A percentile compares a stretch with the other conserved stretches of the same genome.
Evolutionary conservation across 2,113 vertebrate species (phyloP).

Genomic region (Ariopsis seemanni): DNA sequence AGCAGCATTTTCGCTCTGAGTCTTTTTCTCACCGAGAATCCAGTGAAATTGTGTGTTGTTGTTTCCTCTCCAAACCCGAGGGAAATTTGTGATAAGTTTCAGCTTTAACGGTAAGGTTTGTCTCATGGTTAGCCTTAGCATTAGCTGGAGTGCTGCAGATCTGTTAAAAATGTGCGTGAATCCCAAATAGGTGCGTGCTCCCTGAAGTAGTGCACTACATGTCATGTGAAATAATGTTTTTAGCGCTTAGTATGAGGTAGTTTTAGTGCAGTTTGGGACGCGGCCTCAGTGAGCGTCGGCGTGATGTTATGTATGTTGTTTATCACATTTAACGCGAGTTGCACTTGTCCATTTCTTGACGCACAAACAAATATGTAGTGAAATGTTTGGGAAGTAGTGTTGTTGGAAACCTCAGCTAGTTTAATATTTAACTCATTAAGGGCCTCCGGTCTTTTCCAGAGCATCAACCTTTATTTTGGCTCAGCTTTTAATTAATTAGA

Average conservation of each 20-base stretch:
- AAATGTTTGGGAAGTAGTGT: neutral
- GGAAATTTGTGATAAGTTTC: neutral
- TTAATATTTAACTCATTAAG: neutral
- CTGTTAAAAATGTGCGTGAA: neutral
- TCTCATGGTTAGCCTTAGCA: neutral
- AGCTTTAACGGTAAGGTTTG: conserved; percentile 4
- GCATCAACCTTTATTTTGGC: neutral
- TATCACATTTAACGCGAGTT: too few species aligned
- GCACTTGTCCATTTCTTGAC: neutral
- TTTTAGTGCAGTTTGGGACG: neutral
- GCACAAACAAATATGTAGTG: too few species aligned
- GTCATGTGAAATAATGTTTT: neutral
- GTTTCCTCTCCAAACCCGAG: neutral
- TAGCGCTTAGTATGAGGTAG: too few species aligned
- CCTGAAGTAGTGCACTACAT: neutral
- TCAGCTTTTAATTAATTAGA: neutral
- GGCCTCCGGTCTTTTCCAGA: neutral
- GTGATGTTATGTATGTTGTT: neutral
- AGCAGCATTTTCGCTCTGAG: neutral
- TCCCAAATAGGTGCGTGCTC: neutral
- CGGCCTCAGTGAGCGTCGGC: neutral
- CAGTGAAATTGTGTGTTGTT: neutral
- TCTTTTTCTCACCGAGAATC: neutral
- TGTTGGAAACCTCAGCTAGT: neutral
- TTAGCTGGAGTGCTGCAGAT: neutral